These are phyloP conservation scores for Emmelina monodactyla DNA, from an alignment of 2,888 invertebrate species.

Conservation along the genomic window DNA sequence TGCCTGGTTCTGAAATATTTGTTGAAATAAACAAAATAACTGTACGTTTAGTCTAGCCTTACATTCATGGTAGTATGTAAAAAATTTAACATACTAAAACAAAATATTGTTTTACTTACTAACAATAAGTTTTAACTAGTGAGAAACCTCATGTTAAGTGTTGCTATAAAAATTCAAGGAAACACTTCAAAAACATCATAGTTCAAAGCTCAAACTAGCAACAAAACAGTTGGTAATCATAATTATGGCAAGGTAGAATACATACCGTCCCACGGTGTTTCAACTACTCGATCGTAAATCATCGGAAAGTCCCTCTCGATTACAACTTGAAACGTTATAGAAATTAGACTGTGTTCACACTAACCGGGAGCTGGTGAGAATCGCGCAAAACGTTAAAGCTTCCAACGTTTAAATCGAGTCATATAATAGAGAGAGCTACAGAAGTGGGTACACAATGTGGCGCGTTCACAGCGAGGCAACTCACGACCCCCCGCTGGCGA, in stretches of 20 bases:
- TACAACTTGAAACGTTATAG: conserved; percentile 32
- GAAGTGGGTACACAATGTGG: conserved; percentile 23
- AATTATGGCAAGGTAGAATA: conserved; percentile 23
- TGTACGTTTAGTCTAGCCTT: no score
- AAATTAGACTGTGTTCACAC: conserved; percentile 33
- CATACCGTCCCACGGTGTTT: conserved; percentile 47
- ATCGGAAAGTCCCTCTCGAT: conserved; percentile 37
- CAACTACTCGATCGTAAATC: conserved; percentile 36
- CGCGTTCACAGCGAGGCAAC: conserved; percentile 42
- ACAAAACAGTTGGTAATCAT: conserved; percentile 21
- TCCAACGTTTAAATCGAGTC: conserved; percentile 42
- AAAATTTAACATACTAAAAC: no score
- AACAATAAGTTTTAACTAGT: no score
- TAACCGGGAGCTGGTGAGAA: background rate
- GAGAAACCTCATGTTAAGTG: no score
- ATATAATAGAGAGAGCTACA: conserved; percentile 31
- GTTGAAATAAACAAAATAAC: no score
- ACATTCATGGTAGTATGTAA: no score
- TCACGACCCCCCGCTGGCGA: conserved; percentile 60
- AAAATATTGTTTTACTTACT: no score
- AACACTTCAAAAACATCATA: no score
- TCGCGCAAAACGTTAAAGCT: conserved; percentile 21
- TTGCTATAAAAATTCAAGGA: no score
- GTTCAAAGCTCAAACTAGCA: no score
- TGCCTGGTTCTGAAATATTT: no score